Conservation (phyloP, 1,140 invertebrate species). For the Lasaia peninsularis region DNA sequence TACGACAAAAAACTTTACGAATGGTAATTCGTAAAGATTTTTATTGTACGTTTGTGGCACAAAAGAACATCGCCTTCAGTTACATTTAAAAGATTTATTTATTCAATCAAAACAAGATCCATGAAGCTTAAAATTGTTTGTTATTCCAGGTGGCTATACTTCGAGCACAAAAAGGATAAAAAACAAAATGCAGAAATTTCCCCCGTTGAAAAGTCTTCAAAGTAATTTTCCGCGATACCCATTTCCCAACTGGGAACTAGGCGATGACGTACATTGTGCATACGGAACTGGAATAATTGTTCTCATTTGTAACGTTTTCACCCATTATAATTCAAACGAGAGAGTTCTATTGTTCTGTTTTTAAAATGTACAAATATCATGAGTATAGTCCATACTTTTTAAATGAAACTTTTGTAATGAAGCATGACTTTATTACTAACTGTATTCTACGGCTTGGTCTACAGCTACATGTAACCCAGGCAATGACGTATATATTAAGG, state of each 20-base stretch:
- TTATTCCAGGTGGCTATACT: slow-evolving; percentile 39
- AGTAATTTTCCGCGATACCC: slow-evolving; percentile 9
- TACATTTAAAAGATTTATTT: too few relatives aligned
- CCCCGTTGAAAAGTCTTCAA: slow-evolving; percentile 10
- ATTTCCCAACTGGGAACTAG: slow-evolving; percentile 8
- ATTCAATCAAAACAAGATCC: too few relatives aligned
- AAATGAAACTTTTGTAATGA: neutral
- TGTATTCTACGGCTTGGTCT: too few relatives aligned
- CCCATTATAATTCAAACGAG: slow-evolving; percentile 9
- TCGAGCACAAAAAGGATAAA: slow-evolving; percentile 38
- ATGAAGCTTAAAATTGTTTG: slow-evolving; percentile 10
- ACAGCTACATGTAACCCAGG: too few relatives aligned
- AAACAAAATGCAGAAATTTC: slow-evolving; percentile 14
- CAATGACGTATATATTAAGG: too few relatives aligned
- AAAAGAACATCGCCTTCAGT: too few relatives aligned
- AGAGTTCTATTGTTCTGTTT: slow-evolving; percentile 5
- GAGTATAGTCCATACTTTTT: neutral
- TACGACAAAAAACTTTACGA: too few relatives aligned
- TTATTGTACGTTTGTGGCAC: too few relatives aligned
- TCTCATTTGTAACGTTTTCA: slow-evolving; percentile 12
- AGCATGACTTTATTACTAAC: neutral
- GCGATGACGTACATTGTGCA: slow-evolving; percentile 9
- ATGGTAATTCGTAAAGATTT: too few relatives aligned
- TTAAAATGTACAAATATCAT: slow-evolving; percentile 1
- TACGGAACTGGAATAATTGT: slow-evolving; percentile 10